Evolutionary conservation across 2,888 invertebrate genomes (phyloP), one percentile per base, ranked within the genome.

Genomic region (Watsonalla binaria): DNA sequence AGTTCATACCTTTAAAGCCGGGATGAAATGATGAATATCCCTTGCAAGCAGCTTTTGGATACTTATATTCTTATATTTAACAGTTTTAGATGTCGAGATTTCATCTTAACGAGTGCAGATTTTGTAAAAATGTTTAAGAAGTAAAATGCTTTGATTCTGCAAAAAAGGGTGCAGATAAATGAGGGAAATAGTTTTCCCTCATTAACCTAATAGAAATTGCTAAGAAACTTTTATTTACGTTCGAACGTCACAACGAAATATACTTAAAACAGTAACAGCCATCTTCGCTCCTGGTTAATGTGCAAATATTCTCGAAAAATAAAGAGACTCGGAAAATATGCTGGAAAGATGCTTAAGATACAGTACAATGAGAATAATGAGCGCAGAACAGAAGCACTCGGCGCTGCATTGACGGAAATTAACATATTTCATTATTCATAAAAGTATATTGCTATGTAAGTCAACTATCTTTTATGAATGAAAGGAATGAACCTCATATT

Each of bases 301-400:
- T 42, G 47, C 51, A 61, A 49, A 48, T 65, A 60, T 56, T 56
- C 58, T 55, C 60, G 56, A 55, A 58, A 55, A 62, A 57, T 65
- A 65, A 53, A 53, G 50, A 58, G 49, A 56, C 54, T 14, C 46
- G 60, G 56, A 54, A 52, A 48, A 37, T 15, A 58, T 51, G 54
- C 63, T 58, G 56, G 61, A 52, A 55, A 58, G 58, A 59, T 57
- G 56, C 60, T 66, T 62, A 61, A 59, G 59, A 68, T 58, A 59
- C 61, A 61, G 56, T 45, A 68, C 60, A 68, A 63, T 66, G 35
- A 53, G 55, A 68, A 67, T 67, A 68, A 68, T 66, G 61, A 67
- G 66, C 59, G 54, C 42, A 51, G 37, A 55, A 47, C 52, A 33
- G 51, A 54, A 54, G 37, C 57, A 54, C 53, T 60, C 54, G 58